These are phyloP conservation scores for Erpornis zantholeuca DNA, from an alignment of 2,113 vertebrate genomes.

Conservation along the genomic window DNA sequence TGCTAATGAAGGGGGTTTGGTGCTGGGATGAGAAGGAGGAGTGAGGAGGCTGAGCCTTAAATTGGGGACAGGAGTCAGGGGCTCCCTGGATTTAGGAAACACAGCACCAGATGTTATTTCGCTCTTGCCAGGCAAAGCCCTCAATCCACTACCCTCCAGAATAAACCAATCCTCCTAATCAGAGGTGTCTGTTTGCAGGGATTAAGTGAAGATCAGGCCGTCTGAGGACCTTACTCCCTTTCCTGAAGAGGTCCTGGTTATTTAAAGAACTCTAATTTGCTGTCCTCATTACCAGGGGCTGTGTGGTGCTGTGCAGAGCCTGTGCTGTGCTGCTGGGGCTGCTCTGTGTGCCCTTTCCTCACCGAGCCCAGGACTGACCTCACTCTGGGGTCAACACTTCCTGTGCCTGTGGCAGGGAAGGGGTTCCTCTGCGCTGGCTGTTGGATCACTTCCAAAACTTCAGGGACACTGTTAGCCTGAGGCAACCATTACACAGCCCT, in stretches of 20 bases:
- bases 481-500: not conserved
- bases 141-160: not conserved
- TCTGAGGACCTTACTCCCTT: slow-evolving; percentile 25
- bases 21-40: not conserved
- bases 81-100: not conserved
- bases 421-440: not conserved
- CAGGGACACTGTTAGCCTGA: not conserved
- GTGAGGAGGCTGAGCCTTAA: not conserved
- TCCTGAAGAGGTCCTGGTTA: not conserved
- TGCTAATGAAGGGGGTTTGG: not conserved
- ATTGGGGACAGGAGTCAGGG: not conserved
- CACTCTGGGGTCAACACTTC: not conserved
- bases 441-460: not conserved
- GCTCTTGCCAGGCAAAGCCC: not conserved
- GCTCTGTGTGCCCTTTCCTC: not conserved
- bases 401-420: not conserved
- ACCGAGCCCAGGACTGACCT: not conserved
- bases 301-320: not conserved
- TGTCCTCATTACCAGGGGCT: not conserved
- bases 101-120: not conserved
- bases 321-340: not conserved
- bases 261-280: slow-evolving; percentile 28
- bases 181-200: slow-evolving; percentile 49
- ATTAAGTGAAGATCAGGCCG: not conserved
- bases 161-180: slow-evolving; percentile 36